phyloP scores from a whole-genome alignment of 2,888 invertebrate genomes.

The Habroteleia sp. region DNA sequence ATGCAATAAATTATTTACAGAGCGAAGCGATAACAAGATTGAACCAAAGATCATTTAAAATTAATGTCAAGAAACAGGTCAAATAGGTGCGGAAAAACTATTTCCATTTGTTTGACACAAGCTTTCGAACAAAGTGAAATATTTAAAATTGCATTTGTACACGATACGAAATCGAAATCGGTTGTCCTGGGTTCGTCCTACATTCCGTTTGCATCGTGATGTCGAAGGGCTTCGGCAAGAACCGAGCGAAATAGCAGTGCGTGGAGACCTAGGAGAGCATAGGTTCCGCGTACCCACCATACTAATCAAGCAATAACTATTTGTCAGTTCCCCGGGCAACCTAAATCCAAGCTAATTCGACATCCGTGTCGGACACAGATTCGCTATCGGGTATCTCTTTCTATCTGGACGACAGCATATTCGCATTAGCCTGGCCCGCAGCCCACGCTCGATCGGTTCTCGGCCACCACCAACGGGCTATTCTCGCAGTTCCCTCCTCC shows the following conservation, averaged over 20 bases:
- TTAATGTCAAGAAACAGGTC: too few relatives aligned
- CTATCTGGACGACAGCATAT: constrained; percentile 81
- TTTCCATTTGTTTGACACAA: background rate
- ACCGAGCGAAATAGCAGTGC: constrained; percentile 42
- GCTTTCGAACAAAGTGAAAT: background rate
- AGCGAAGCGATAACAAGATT: too few relatives aligned
- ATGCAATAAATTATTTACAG: too few relatives aligned
- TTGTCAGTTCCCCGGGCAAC: constrained; percentile 81
- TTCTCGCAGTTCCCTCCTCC: constrained; percentile 65
- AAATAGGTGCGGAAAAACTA: too few relatives aligned
- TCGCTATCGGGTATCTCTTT: constrained; percentile 81
- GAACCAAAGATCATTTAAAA: too few relatives aligned
- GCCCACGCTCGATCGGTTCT: constrained; percentile 80
- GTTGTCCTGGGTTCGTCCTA: constrained; percentile 46
- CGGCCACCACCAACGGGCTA: constrained; percentile 73
- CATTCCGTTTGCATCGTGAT: constrained; percentile 60
- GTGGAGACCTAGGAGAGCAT: constrained; percentile 56
- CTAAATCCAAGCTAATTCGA: constrained; percentile 82
- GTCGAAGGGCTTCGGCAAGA: constrained; percentile 66
- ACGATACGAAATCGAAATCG: constrained; percentile 61
- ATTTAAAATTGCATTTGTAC: constrained; percentile 22
- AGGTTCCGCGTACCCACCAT: constrained; percentile 66
- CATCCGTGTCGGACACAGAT: constrained; percentile 81
- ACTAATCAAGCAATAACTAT: constrained; percentile 82
- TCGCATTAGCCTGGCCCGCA: constrained; percentile 81